These are phyloP conservation scores for Loriculus beryllinus DNA, from an alignment of 2,797 vertebrate species.

Conservation along the genomic window DNA sequence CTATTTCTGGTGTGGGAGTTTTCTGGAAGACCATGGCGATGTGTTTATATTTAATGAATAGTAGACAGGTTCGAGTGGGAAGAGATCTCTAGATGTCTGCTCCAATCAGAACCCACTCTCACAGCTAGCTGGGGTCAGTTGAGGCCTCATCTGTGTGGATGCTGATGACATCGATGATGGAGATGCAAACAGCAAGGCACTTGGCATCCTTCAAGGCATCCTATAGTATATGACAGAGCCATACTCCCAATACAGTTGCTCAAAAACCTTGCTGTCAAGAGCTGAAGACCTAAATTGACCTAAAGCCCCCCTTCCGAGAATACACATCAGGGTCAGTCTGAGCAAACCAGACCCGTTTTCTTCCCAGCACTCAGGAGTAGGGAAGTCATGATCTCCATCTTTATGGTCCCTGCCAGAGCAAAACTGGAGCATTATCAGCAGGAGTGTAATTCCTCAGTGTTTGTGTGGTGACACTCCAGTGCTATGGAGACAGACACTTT, in stretches of 20 bases:
- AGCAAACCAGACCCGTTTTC: not conserved
- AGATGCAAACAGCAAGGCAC: not conserved
- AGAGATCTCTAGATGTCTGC: not conserved
- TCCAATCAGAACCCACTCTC: not conserved
- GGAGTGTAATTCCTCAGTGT: not conserved
- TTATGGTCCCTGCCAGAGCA: not conserved
- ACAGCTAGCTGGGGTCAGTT: not conserved
- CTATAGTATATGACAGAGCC: not conserved
- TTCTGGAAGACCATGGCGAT: not conserved
- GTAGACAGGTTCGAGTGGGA: not conserved
- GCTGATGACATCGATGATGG: not conserved
- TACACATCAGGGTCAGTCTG: not conserved
- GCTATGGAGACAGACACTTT: not conserved
- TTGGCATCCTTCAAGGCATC: not conserved
- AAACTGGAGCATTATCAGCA: not conserved
- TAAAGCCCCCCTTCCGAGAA: not conserved
- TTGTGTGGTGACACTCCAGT: not conserved
- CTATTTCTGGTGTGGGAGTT: not conserved
- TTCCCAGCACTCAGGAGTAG: not conserved
- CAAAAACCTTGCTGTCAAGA: not conserved
- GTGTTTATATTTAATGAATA: not conserved
- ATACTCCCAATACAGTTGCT: not conserved
- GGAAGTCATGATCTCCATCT: not conserved
- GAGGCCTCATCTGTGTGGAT: not conserved
- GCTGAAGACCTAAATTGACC: not conserved